Conservation (phyloP, 2,797 vertebrate species). For the Discoglossus pictus region DNA sequence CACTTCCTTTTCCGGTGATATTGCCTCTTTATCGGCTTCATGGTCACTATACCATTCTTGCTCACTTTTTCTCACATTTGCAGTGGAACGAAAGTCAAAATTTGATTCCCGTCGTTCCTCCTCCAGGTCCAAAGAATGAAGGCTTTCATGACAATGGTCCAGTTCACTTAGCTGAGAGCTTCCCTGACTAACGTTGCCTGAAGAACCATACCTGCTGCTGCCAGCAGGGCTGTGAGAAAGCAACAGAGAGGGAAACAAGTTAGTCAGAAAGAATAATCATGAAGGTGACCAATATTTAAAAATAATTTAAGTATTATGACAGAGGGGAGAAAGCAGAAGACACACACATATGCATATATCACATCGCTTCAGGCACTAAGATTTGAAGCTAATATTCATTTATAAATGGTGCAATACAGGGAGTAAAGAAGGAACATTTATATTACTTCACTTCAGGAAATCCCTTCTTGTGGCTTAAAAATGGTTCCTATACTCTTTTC, state of each 20-base stretch:
- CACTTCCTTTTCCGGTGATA: conserved; percentile 50
- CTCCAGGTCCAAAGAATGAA: conserved; percentile 77
- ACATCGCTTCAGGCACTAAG: too few relatives aligned
- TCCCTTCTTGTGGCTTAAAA: too few relatives aligned
- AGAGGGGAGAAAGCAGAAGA: too few relatives aligned
- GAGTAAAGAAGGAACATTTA: too few relatives aligned
- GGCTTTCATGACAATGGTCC: conserved; percentile 77
- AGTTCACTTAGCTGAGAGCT: conserved; percentile 92
- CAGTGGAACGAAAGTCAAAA: conserved; percentile 76
- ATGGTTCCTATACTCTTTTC: too few relatives aligned
- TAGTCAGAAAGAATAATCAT: background rate
- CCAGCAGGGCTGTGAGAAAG: conserved; percentile 82
- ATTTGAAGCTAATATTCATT: too few relatives aligned
- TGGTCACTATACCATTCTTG: conserved; percentile 57
- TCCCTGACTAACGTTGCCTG: conserved; percentile 91
- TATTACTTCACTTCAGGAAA: too few relatives aligned
- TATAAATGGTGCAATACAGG: too few relatives aligned
- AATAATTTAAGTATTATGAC: too few relatives aligned
- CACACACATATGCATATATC: too few relatives aligned
- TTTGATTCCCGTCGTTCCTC: conserved; percentile 77
- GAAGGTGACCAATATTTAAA: too few relatives aligned
- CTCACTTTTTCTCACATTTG: conserved; percentile 71
- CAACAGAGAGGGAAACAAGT: conserved; percentile 41
- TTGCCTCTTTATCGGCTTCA: conserved; percentile 53
- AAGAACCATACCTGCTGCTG: conserved; percentile 92